These are phyloP conservation scores for Hippocampus abdominalis DNA, from an alignment of 2,113 vertebrate species.

Conservation along the genomic window DNA sequence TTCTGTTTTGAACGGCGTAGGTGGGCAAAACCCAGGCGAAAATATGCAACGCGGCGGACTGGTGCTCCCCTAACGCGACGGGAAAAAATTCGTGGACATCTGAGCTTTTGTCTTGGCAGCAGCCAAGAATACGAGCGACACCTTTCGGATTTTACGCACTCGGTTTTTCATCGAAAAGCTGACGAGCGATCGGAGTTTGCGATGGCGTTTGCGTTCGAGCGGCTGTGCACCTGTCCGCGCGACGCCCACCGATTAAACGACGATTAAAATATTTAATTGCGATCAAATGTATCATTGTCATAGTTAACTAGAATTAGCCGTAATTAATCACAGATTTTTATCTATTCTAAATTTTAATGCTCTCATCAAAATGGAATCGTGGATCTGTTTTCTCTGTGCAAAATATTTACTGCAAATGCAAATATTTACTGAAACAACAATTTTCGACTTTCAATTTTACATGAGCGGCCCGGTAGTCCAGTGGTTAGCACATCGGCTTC, in stretches of 20 bases:
- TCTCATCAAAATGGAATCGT: no score
- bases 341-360: no score
- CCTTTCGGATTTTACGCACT: neutral
- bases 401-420: no score
- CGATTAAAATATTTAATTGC: no score
- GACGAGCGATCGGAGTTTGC: neutral
- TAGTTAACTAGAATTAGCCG: no score
- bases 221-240: neutral
- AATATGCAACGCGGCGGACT: neutral
- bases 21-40: slow-evolving; percentile 27
- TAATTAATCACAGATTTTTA: no score
- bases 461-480: no score
- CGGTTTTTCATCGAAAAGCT: neutral
- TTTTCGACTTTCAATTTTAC: no score
- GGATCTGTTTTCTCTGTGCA: no score
- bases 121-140: neutral
- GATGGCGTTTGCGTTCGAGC: neutral
- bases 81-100: neutral
- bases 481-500: no score
- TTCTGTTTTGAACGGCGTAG: slow-evolving; percentile 21
- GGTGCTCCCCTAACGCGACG: neutral
- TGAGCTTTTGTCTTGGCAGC: neutral
- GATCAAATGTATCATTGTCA: no score
- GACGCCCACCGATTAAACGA: neutral
- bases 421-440: no score